Evolutionary conservation across 2,888 invertebrate species (phyloP).

Genomic region (Stenolophus ochropezus): DNA sequence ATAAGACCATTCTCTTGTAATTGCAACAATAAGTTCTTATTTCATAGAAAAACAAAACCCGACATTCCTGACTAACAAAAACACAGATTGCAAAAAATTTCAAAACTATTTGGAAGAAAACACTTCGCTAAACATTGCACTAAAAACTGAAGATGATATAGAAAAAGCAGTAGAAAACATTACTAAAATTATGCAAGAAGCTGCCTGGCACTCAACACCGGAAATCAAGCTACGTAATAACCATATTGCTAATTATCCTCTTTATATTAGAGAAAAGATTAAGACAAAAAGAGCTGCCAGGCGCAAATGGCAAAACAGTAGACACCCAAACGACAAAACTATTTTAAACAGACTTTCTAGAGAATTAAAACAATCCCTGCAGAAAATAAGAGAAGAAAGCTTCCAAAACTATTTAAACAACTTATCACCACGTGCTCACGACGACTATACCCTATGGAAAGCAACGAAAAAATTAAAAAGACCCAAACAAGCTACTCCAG

Average conservation of each 20-base stretch:
- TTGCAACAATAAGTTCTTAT: background rate
- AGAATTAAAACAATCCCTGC: slow-evolving; percentile 44
- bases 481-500: slow-evolving; percentile 55
- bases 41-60: background rate
- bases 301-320: slow-evolving; percentile 45
- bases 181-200: background rate
- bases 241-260: background rate
- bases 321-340: slow-evolving; percentile 56
- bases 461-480: slow-evolving; percentile 62
- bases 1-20: background rate
- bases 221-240: background rate
- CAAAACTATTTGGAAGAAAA: background rate
- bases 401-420: slow-evolving; percentile 52
- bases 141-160: background rate
- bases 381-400: slow-evolving; percentile 46
- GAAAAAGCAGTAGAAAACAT: background rate
- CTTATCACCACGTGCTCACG: slow-evolving; percentile 15
- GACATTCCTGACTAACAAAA: background rate
- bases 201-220: background rate
- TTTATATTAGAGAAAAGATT: slow-evolving; percentile 39
- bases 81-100: background rate
- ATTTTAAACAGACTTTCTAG: slow-evolving; percentile 33
- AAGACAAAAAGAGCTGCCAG: slow-evolving; percentile 41
- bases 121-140: background rate
- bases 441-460: slow-evolving; percentile 64